Evolutionary conservation across 2,888 invertebrate genomes (phyloP), one percentile per base, ranked within the genome.

Genomic region (Melanargia galathea): DNA sequence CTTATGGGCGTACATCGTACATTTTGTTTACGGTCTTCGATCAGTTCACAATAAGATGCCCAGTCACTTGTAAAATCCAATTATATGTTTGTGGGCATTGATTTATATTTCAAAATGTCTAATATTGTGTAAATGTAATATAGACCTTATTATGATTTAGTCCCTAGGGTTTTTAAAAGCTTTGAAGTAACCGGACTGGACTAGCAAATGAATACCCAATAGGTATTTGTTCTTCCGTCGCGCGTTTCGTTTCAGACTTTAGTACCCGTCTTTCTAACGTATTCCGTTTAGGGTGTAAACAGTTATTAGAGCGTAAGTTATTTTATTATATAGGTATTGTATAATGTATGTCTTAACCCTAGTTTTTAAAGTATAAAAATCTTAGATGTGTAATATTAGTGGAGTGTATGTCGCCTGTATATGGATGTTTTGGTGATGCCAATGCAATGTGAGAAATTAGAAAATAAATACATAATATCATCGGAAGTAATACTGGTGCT

Each of bases 271-370:
- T 80, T 73, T 78, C 75, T 75, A 78, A 79, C 81, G 79, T 84
- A 84, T 84, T 87, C 87, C 80, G 82, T 81, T 84, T 88, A 87
- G 85, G 73, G 79, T 81, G 78, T 88, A 82, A 87, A 84, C 86
- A 82, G 78, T 84, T 84, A 77, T 66, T 89, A 88, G 87, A 72
- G 13, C 78, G 75, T 90, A 90, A 90, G 88, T 85, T 84, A 89
- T 86, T 86, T 80, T 87, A 87, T 80, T 86, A 80, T 86, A 79
- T 87, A 87, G 83, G 77, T 86, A 86, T 83, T 83, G 80, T 81
- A 78, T 81, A 82, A 82, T 81, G 85, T 88, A 89, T 84, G 87
- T 88, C 84, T 84, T 88, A 90, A 88, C 82, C 85, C 73, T 90
- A 89, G 85, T 78, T 75, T 72, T 82, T 80, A 82, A 72, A 71